Percentiles rank a stretch among this genome's conserved stretches.
Evolutionary conservation across 2,113 vertebrate genomes (phyloP).

Genomic region (Cottus gobio): DNA sequence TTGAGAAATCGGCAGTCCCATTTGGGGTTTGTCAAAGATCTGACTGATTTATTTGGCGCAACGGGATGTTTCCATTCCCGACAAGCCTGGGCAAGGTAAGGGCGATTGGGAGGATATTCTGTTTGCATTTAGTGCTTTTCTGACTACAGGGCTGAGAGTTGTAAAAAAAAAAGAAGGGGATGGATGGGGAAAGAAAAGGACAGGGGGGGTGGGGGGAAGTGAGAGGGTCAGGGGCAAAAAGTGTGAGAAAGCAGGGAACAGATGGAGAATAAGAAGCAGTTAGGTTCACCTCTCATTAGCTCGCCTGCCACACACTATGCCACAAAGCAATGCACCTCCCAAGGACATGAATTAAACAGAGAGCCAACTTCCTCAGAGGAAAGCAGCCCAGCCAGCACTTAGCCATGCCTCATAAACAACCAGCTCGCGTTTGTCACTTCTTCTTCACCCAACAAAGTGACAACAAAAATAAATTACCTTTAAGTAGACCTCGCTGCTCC

Average conservation of each 20-base stretch:
- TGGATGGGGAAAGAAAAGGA: constrained; percentile 19
- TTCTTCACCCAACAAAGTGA: constrained; percentile 77
- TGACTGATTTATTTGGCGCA: constrained; percentile 68
- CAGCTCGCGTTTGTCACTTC: constrained; percentile 79
- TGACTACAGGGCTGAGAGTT: neutral
- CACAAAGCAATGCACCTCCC: constrained; percentile 69
- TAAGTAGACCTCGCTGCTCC: constrained; percentile 68
- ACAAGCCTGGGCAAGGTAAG: constrained; percentile 27
- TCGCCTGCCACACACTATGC: constrained; percentile 69
- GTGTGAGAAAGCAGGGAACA: constrained; percentile 23
- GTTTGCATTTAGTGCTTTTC: constrained; percentile 13
- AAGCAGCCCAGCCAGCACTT: constrained; percentile 74
- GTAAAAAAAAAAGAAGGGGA: constrained; percentile 8
- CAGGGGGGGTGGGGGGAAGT: neutral
- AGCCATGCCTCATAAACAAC: constrained; percentile 79
- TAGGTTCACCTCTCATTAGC: constrained; percentile 75
- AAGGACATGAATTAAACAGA: constrained; percentile 82
- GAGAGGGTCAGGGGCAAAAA: constrained; percentile 29
- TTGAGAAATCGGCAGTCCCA: constrained; percentile 63
- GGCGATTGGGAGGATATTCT: constrained; percentile 12
- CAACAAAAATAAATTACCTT: constrained; percentile 79
- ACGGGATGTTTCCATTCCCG: constrained; percentile 51
- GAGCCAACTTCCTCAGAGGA: constrained; percentile 71
- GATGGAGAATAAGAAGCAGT: constrained; percentile 66
- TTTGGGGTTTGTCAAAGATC: constrained; percentile 71